Evolutionary conservation across 2,888 invertebrate species (phyloP).

Genomic region (Tanytarsus gracilentus): DNA sequence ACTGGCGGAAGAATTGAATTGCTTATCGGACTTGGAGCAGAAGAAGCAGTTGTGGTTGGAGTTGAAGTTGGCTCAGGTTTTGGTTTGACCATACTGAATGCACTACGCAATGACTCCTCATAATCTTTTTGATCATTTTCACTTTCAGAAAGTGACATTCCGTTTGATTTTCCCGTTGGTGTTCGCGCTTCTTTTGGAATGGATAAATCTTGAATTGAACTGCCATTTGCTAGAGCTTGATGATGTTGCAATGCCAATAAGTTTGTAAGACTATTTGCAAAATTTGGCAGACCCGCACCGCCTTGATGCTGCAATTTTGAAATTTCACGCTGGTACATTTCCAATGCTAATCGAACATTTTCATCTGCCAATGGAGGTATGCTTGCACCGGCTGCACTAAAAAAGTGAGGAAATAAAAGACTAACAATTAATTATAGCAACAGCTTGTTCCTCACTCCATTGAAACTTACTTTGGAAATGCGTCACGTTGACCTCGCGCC

Average conservation of each 20-base stretch:
- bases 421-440: slow-evolving; percentile 45
- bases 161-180: not conserved
- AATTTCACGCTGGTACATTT: slow-evolving; percentile 88
- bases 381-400: slow-evolving; percentile 49
- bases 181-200: slow-evolving; percentile 57
- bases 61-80: slow-evolving; percentile 70
- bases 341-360: slow-evolving; percentile 80
- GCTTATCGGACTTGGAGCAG: slow-evolving; percentile 74
- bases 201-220: slow-evolving; percentile 69
- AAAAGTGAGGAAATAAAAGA: slow-evolving; percentile 76
- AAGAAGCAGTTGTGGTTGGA: slow-evolving; percentile 61
- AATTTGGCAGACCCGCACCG: slow-evolving; percentile 49
- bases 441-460: slow-evolving; percentile 36
- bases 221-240: slow-evolving; percentile 55
- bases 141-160: slow-evolving; percentile 38
- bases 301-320: slow-evolving; percentile 62
- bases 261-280: slow-evolving; percentile 49
- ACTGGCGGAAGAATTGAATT: slow-evolving; percentile 80
- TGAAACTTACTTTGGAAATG: slow-evolving; percentile 63
- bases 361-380: slow-evolving; percentile 49
- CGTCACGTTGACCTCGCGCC: slow-evolving; percentile 68
- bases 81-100: slow-evolving; percentile 80
- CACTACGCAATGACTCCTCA: slow-evolving; percentile 66
- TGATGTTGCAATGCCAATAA: slow-evolving; percentile 73
- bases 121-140: slow-evolving; percentile 43